Base-by-base conservation (phyloP, 2,797 vertebrate genomes). In the Toxotes lorentzi region DNA sequence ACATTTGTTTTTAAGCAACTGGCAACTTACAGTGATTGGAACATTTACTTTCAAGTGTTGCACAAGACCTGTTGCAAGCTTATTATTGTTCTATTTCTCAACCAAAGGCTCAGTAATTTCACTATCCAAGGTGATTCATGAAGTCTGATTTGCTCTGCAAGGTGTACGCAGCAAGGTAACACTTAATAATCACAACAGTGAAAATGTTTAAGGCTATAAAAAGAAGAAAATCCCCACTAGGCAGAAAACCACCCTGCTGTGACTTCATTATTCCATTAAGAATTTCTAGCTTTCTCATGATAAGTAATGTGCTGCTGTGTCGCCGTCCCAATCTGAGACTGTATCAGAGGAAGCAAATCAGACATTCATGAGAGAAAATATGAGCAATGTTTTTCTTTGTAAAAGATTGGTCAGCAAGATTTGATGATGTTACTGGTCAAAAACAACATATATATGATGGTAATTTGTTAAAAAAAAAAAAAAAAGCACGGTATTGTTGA, bases 71-170 rank as follows among this genome's bases (percentile, higher is more conserved):
- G 5, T 53, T 72, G 30, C 9, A 34, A 24, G 19, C 35, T 4
- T 21, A 47, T 3, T n/a, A 48, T 10, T 48, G 45, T 19, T 51
- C 2, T 57, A 24, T 30, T 38, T 56, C 8, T 53, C 43, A 35
- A 58, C 11, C 21, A 51, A 38, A 50, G 19, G 14, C 21, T 64
- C 19, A n/a, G 24, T 68, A 9, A 56, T 65, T 68, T 59, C 8
- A 30, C 17, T 23, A 40, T 53, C 43, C 13, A 40, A 23, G 32
- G 17, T 34, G 59, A 73, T 73, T 60, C 0, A 1, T 59, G 35
- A 32, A 17, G 27, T 40, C 30, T 82, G 35, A 73, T 73, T 62
- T 45, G 27, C 69, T 56, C 59, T 66, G 73, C 53, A 35, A 66
- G 38, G 38, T 38, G 38, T 45, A 21, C 65, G 50, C 60, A 70